Evolutionary conservation across 92 coral and sea anemone species (phyloP).

Genomic region (Plumapathes pennacea): DNA sequence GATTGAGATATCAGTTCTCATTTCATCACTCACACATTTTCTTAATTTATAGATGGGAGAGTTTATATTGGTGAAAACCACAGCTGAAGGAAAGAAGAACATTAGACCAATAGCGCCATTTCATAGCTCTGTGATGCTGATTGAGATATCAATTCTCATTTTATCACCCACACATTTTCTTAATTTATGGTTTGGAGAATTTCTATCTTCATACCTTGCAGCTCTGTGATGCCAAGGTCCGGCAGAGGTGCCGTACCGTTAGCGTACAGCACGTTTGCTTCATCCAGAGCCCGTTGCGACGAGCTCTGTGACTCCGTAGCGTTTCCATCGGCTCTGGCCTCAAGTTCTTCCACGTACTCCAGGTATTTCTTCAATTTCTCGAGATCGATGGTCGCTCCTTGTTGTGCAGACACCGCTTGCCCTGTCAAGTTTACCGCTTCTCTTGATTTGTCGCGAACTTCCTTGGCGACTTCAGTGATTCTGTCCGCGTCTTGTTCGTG

Average conservation of each 20-base stretch:
- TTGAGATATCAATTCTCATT: too few species aligned
- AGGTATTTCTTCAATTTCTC: constrained; percentile 57
- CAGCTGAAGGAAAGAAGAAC: too few species aligned
- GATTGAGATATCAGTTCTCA: too few species aligned
- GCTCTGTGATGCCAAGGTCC: constrained; percentile 45
- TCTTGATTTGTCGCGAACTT: constrained; percentile 59
- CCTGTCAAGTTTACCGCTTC: constrained; percentile 58
- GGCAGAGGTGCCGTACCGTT: constrained; percentile 72
- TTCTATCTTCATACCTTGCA: too few species aligned
- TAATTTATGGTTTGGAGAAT: too few species aligned
- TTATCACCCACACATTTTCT: too few species aligned
- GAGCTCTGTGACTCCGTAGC: constrained; percentile 49
- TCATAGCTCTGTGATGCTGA: neutral
- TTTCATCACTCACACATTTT: too few species aligned
- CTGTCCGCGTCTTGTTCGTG: constrained; percentile 75
- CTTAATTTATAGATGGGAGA: too few species aligned
- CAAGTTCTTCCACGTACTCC: constrained; percentile 44
- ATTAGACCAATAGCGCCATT: too few species aligned
- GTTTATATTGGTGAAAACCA: too few species aligned
- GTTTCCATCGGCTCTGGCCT: constrained; percentile 41
- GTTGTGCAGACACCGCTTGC: constrained; percentile 52
- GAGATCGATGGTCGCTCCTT: constrained; percentile 58
- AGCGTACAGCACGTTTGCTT: constrained; percentile 53
- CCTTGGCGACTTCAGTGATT: constrained; percentile 53
- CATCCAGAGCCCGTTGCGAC: constrained; percentile 55